A percentile compares a stretch with the other conserved stretches of the same genome.
These are phyloP conservation scores for Xyrauchen texanus DNA, from an alignment of 2,113 vertebrate species.

Conservation along the genomic window DNA sequence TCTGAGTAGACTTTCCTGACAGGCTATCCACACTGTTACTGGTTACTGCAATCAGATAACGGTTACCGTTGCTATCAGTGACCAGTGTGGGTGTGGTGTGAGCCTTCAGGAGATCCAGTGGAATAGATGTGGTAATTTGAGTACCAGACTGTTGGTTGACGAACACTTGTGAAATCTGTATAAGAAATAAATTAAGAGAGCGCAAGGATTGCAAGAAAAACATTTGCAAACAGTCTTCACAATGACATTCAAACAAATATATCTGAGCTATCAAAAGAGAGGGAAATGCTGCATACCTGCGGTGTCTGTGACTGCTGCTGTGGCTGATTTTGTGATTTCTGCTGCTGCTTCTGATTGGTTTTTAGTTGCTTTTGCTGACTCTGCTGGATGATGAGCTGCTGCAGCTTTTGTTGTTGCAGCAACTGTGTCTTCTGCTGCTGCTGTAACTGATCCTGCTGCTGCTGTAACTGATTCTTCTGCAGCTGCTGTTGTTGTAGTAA, in stretches of 20 bases:
- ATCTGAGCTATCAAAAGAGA: neutral
- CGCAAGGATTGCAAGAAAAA: neutral
- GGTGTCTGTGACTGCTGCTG: slow-evolving; percentile 60
- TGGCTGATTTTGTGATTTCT: slow-evolving; percentile 54
- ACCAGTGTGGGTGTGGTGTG: slow-evolving; percentile 79
- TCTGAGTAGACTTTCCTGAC: slow-evolving; percentile 64
- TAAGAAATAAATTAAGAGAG: neutral
- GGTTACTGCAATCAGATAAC: slow-evolving; percentile 89
- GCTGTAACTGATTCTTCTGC: too few species aligned
- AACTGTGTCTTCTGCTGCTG: slow-evolving; percentile 49
- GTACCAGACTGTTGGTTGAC: slow-evolving; percentile 70
- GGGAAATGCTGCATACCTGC: slow-evolving; percentile 61
- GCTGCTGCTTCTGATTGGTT: slow-evolving; percentile 57
- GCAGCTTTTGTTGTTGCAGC: slow-evolving; percentile 40
- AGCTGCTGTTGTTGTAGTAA: neutral
- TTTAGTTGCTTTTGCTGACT: slow-evolving; percentile 56
- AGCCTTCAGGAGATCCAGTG: slow-evolving; percentile 81
- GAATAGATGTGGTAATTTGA: slow-evolving; percentile 70
- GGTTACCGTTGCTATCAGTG: slow-evolving; percentile 87
- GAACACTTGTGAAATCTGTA: slow-evolving; percentile 70
- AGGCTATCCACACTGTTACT: slow-evolving; percentile 74
- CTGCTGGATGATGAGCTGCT: slow-evolving; percentile 51
- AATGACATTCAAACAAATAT: too few species aligned
- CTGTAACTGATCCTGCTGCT: slow-evolving; percentile 18
- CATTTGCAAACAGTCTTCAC: too few species aligned